Base-by-base conservation (phyloP, 2,888 invertebrate genomes). In the Papilio gigon region DNA sequence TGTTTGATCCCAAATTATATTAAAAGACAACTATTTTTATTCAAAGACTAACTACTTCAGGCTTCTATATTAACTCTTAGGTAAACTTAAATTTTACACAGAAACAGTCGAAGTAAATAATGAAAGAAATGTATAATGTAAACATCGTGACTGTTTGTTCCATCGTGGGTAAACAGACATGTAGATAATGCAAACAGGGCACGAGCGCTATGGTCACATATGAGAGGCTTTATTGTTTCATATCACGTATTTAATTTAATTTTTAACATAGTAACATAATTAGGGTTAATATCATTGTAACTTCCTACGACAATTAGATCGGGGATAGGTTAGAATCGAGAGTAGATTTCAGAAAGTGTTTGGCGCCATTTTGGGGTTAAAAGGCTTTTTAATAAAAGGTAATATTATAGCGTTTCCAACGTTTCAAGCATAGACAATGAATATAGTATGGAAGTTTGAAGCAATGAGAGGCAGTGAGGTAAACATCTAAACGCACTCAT, bases 141-240 rank as follows among this genome's bases (percentile, higher is more conserved):
- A 53, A 53, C 30, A 53, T 53, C 53, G 53, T 30, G 53, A 53
- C 53, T 53, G 30, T 47, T 47, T 47, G 44, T 53, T 53, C 14
- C n/a, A n/a, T 30, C 30, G 27, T 9, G 53, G 17, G 53, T 53
- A 53, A 53, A 53, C 30, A 53, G 53, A 30, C 53, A 53, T 25
- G 25, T 17, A 53, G 30, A 53, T 53, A 30, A 17, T 30, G 17
- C n/a, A 25, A 53, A 11, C 25, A 53, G 9, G 9, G 53, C 17
- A 53, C 25, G 27, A 27, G 50, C 2, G 12, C 47, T 47, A 22
- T 47, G 53, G n/a, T 30, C n/a, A 53, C n/a, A 25, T 25, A 25
- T 25, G 25, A 27, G 25, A 27, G 27, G 14, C 14, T n/a, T 53
- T 27, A n/a, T 53, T 53, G 25, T 2, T 27, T 53, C 27, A 53